phyloP scores from a whole-genome alignment of 1,140 invertebrate species.

The Eumeta japonica region DNA sequence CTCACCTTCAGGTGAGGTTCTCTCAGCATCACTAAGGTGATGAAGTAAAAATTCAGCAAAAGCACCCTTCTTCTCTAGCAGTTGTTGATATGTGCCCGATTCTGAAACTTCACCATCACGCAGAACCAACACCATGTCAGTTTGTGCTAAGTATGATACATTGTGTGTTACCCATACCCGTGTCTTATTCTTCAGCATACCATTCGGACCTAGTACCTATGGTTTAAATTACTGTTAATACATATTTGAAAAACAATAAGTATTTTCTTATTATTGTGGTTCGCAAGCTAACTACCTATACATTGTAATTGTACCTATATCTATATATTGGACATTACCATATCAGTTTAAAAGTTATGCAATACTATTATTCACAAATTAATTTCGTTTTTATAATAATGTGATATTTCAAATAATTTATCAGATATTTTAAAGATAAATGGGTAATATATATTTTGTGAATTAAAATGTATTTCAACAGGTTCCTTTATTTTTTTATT shows the following conservation, averaged over 20 bases:
- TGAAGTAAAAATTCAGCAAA: constrained; percentile 81
- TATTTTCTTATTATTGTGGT: background rate
- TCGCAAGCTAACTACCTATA: too few relatives aligned
- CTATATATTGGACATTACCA: too few relatives aligned
- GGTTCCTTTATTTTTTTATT: too few relatives aligned
- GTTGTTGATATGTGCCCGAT: constrained; percentile 78
- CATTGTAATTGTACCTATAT: too few relatives aligned
- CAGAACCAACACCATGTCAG: constrained; percentile 84
- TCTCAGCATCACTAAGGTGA: constrained; percentile 72
- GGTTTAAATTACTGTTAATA: constrained; percentile 89
- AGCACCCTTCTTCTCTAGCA: constrained; percentile 77
- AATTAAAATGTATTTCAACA: too few relatives aligned
- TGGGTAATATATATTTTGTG: too few relatives aligned
- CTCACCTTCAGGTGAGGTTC: constrained; percentile 38
- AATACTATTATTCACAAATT: too few relatives aligned
- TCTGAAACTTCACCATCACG: constrained; percentile 83
- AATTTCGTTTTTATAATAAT: too few relatives aligned
- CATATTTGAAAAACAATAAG: background rate
- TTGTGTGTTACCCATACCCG: constrained; percentile 86
- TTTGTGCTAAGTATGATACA: constrained; percentile 83
- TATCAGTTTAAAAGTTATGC: too few relatives aligned
- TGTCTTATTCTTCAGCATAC: constrained; percentile 78
- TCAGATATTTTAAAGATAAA: too few relatives aligned
- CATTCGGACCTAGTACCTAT: constrained; percentile 77
- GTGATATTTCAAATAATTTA: too few relatives aligned